Conservation (phyloP, 1,140 invertebrate genomes). For the Stegodyphus mimosarum region DNA sequence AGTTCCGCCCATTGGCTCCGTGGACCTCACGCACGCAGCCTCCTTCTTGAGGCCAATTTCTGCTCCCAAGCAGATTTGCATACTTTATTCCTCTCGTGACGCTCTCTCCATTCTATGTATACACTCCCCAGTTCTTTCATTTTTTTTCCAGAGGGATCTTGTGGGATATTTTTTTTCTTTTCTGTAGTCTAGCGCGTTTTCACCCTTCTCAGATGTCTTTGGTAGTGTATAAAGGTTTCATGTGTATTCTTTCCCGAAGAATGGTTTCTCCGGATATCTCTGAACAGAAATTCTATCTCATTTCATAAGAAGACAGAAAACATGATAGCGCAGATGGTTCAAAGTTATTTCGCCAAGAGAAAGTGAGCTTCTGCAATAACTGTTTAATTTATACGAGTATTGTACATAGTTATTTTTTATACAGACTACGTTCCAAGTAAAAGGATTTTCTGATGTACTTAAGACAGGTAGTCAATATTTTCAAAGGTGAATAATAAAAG, state of each 20-base stretch:
- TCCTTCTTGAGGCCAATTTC: conserved; percentile 20
- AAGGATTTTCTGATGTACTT: no score
- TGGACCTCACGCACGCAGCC: conserved; percentile 1
- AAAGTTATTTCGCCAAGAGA: no score
- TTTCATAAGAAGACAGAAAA: neutral
- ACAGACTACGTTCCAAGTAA: no score
- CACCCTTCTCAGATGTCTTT: neutral
- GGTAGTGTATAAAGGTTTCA: neutral
- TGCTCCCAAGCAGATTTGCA: conserved; percentile 34
- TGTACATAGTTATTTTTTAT: no score
- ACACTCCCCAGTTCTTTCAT: conserved; percentile 5
- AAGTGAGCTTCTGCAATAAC: no score
- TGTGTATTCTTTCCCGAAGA: neutral
- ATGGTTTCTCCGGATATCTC: neutral
- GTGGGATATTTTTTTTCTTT: neutral
- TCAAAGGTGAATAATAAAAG: no score
- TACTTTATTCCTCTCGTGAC: conserved; percentile 28
- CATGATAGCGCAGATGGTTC: no score
- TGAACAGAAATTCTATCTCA: neutral
- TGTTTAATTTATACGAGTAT: no score
- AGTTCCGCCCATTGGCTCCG: conserved; percentile 38
- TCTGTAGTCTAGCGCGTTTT: neutral
- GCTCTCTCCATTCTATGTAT: neutral
- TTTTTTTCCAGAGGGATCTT: neutral
- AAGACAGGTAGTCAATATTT: no score